Evolutionary conservation across 2,888 invertebrate genomes (phyloP).

Genomic region (Cryptus viduatorius): DNA sequence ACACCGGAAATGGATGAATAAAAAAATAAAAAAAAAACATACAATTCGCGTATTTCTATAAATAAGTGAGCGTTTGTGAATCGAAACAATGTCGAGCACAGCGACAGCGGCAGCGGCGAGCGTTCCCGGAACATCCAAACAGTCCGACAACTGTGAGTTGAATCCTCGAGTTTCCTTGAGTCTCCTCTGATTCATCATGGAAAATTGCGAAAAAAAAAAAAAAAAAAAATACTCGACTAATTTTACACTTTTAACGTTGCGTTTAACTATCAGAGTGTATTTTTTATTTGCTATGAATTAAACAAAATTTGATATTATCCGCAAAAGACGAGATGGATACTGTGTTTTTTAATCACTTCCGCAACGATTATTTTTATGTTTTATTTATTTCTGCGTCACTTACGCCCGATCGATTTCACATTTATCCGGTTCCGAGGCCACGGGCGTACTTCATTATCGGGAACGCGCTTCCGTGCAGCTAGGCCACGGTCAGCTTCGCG

Average conservation of each 20-base stretch:
- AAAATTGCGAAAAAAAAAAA: neutral
- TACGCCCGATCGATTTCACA: neutral
- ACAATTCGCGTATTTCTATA: too few species aligned
- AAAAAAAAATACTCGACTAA: neutral
- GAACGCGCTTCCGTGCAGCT: constrained; percentile 43
- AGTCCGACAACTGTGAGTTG: constrained; percentile 76
- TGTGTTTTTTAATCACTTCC: too few species aligned
- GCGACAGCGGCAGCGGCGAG: constrained; percentile 63
- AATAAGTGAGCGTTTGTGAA: neutral
- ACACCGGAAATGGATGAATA: too few species aligned
- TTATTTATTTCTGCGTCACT: neutral
- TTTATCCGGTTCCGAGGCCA: neutral
- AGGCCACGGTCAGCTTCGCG: constrained; percentile 68
- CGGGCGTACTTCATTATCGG: constrained; percentile 36
- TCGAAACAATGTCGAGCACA: constrained; percentile 43
- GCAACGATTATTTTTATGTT: neutral
- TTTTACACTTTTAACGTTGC: neutral
- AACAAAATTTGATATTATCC: too few species aligned
- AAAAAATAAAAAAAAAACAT: too few species aligned
- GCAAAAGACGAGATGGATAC: too few species aligned
- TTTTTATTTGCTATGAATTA: too few species aligned
- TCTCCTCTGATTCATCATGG: neutral
- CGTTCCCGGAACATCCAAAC: constrained; percentile 79
- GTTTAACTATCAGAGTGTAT: neutral
- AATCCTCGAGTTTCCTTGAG: constrained; percentile 1